Conservation (phyloP, 2,113 vertebrate genomes). For the Amia ocellicauda region DNA sequence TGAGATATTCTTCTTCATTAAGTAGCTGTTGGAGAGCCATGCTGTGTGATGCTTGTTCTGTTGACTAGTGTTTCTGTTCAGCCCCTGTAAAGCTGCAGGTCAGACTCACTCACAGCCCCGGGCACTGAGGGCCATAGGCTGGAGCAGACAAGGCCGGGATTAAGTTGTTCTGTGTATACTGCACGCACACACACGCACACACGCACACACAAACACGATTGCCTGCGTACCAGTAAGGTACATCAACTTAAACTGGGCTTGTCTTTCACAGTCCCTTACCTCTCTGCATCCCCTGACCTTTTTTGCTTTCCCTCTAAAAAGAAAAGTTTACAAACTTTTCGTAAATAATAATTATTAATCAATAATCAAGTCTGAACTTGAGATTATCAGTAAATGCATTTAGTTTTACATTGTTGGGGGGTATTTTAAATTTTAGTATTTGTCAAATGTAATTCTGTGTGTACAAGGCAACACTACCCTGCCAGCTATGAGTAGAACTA, state of each 20-base stretch:
- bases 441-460: too few relatives aligned
- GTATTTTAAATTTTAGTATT: too few relatives aligned
- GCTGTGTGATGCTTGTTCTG: constrained; percentile 11
- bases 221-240: constrained; percentile 23
- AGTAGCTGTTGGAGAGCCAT: constrained; percentile 26
- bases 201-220: constrained; percentile 9
- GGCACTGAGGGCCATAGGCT: background rate
- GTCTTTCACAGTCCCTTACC: constrained; percentile 44
- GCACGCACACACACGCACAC: constrained; percentile 20
- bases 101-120: constrained; percentile 19
- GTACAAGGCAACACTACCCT: too few relatives aligned
- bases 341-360: too few relatives aligned
- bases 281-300: too few relatives aligned
- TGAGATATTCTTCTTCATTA: constrained; percentile 28
- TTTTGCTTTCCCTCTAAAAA: too few relatives aligned
- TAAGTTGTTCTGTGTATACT: constrained; percentile 29
- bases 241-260: constrained; percentile 36
- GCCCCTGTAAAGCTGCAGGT: constrained; percentile 59
- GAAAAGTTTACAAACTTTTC: too few relatives aligned
- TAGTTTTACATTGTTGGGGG: too few relatives aligned
- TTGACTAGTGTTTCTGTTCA: constrained; percentile 53
- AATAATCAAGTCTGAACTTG: too few relatives aligned
- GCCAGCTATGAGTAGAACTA: too few relatives aligned
- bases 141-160: constrained; percentile 41
- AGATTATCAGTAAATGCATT: too few relatives aligned